phyloP scores from a whole-genome alignment of 2,113 vertebrate species.

The Ctenomys sociabilis region DNA sequence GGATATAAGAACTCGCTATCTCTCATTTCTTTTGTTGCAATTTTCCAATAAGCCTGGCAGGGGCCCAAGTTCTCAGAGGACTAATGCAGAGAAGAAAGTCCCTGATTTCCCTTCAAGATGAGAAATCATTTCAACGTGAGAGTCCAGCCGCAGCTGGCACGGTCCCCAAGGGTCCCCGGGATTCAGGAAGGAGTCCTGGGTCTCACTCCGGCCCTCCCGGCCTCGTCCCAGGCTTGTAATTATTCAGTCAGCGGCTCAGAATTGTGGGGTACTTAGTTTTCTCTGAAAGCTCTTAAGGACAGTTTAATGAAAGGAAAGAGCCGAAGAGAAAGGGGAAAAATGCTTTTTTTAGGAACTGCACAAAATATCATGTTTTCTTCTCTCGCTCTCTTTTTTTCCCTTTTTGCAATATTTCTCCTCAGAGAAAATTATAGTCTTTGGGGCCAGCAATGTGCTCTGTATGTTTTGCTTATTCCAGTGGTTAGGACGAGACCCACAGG shows the following conservation, averaged over 20 bases:
- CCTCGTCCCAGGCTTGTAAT: slow-evolving; percentile 80
- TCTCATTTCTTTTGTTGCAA: slow-evolving; percentile 82
- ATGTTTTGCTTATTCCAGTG: slow-evolving; percentile 86
- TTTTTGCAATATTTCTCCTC: slow-evolving; percentile 85
- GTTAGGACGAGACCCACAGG: slow-evolving; percentile 84
- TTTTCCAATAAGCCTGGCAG: slow-evolving; percentile 81
- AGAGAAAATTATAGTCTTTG: slow-evolving; percentile 87
- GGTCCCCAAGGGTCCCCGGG: slow-evolving; percentile 70
- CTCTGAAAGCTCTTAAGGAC: slow-evolving; percentile 86
- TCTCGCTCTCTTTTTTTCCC: slow-evolving; percentile 62
- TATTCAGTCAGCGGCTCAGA: slow-evolving; percentile 86
- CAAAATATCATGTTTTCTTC: slow-evolving; percentile 82
- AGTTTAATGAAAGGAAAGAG: slow-evolving; percentile 87
- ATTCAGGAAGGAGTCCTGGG: slow-evolving; percentile 78
- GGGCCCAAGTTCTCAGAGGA: slow-evolving; percentile 74
- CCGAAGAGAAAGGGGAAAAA: slow-evolving; percentile 77
- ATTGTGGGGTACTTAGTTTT: slow-evolving; percentile 85
- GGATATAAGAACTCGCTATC: slow-evolving; percentile 69
- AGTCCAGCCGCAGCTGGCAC: slow-evolving; percentile 72
- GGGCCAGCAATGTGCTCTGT: slow-evolving; percentile 87
- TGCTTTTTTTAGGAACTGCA: slow-evolving; percentile 87
- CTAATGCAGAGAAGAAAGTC: slow-evolving; percentile 75
- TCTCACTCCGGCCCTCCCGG: slow-evolving; percentile 79
- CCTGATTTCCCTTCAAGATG: slow-evolving; percentile 73
- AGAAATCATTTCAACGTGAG: slow-evolving; percentile 81